phyloP scores from a whole-genome alignment of 1,140 invertebrate species.

The Andrena cerasifolii region DNA sequence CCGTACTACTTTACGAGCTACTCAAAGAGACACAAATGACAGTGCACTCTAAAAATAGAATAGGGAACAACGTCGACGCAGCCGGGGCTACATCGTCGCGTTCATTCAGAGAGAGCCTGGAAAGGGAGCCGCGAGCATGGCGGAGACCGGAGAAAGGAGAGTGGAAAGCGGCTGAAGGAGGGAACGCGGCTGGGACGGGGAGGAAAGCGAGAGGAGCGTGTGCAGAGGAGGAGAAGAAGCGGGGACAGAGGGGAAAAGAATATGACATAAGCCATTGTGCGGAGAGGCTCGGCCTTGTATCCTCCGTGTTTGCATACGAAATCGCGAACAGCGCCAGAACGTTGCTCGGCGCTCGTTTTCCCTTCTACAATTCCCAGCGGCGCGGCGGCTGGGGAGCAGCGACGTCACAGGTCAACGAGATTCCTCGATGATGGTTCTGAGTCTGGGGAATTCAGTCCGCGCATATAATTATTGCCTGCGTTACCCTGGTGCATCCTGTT shows the following conservation, averaged over 20 bases:
- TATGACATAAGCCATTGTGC: conserved; percentile 67
- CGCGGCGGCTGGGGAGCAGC: conserved; percentile 5
- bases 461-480: conserved; percentile 43
- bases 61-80: conserved; percentile 19
- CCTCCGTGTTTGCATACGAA: conserved; percentile 62
- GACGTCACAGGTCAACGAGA: conserved; percentile 47
- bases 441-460: conserved; percentile 6
- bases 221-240: not conserved
- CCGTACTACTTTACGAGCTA: conserved; percentile 39
- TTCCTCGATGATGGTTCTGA: conserved; percentile 48
- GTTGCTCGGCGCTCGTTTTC: conserved; percentile 54
- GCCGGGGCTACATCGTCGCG: conserved; percentile 5
- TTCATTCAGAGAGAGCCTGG: conserved; percentile 40
- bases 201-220: not conserved
- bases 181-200: not conserved
- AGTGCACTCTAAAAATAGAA: conserved; percentile 58
- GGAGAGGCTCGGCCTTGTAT: conserved; percentile 41
- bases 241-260: conserved; percentile 5
- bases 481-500: not conserved
- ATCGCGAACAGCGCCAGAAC: conserved; percentile 38
- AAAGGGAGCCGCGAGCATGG: not conserved
- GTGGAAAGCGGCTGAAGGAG: not conserved
- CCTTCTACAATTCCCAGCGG: conserved; percentile 38
- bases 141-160: not conserved
- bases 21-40: conserved; percentile 53